These are phyloP conservation scores for Mythimna lalbum DNA, from an alignment of 2,888 invertebrate genomes.

Conservation along the genomic window DNA sequence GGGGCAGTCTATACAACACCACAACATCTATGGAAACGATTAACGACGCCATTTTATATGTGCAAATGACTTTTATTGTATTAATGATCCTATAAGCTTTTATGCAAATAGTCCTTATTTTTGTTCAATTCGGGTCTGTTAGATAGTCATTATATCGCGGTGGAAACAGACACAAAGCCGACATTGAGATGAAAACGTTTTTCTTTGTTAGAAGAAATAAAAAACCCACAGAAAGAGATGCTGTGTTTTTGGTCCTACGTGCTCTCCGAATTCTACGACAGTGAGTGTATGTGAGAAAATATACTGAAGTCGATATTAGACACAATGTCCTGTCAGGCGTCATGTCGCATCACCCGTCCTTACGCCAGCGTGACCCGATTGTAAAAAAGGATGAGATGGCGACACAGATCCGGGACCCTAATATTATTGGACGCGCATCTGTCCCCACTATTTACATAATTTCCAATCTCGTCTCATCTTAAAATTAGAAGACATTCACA, in stretches of 20 bases:
- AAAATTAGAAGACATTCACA: constrained; percentile 85
- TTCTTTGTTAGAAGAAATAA: not conserved
- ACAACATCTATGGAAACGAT: constrained; percentile 20
- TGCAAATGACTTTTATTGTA: constrained; percentile 8
- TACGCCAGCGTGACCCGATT: constrained; percentile 30
- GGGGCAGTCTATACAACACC: constrained; percentile 3
- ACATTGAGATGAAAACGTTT: not conserved
- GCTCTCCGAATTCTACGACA: not conserved
- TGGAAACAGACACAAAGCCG: not conserved
- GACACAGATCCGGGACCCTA: constrained; percentile 8
- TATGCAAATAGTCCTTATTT: not conserved
- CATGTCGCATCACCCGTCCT: constrained; percentile 18
- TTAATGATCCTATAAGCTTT: not conserved
- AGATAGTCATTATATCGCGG: not conserved
- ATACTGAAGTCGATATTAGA: constrained; percentile 29
- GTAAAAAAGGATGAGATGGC: constrained; percentile 32
- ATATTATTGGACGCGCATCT: constrained; percentile 37
- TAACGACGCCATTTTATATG: constrained; percentile 9
- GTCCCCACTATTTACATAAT: constrained; percentile 55
- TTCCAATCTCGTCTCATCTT: constrained; percentile 62
- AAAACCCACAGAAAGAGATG: not conserved
- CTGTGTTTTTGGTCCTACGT: not conserved
- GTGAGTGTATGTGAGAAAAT: constrained; percentile 1
- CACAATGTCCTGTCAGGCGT: constrained; percentile 17
- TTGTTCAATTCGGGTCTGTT: not conserved